Evolutionary conservation across 2,888 invertebrate species (phyloP).

Genomic region (Brachynemurus nebulosus): DNA sequence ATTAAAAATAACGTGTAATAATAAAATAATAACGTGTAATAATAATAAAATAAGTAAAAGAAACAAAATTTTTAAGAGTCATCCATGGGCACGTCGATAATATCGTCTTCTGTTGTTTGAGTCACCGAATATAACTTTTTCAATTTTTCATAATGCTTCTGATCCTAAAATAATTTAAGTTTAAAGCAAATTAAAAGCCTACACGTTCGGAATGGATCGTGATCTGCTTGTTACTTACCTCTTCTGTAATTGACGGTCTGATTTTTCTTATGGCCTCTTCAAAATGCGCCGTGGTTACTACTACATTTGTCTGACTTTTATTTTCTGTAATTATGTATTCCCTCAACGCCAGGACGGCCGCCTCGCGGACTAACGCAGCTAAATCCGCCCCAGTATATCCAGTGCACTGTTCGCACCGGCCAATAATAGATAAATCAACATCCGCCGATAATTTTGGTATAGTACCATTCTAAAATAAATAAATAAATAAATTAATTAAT

Average conservation of each 20-base stretch:
- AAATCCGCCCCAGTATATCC: constrained; percentile 92
- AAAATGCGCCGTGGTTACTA: constrained; percentile 57
- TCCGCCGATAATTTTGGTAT: constrained; percentile 61
- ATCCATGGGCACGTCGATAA: constrained; percentile 31
- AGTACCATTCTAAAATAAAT: constrained; percentile 51
- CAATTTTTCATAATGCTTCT: constrained; percentile 60
- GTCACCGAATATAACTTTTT: constrained; percentile 47
- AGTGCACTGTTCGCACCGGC: constrained; percentile 47
- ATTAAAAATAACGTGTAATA: too few species aligned
- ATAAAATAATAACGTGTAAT: too few species aligned
- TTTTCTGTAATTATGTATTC: constrained; percentile 43
- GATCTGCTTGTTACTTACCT: constrained; percentile 32
- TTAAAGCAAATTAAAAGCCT: background rate
- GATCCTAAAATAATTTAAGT: constrained; percentile 39
- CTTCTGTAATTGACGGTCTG: constrained; percentile 72
- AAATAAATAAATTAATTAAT: constrained; percentile 3
- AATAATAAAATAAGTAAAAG: too few species aligned
- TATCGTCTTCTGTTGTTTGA: constrained; percentile 38
- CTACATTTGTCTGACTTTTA: background rate
- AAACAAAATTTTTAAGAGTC: constrained; percentile 5
- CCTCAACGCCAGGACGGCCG: constrained; percentile 66
- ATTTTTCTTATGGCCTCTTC: constrained; percentile 61
- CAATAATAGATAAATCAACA: constrained; percentile 60
- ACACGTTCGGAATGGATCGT: background rate
- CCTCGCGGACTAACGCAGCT: constrained; percentile 76